These are phyloP conservation scores for Scalopus aquaticus DNA, from an alignment of 2,113 vertebrate genomes.

Conservation along the genomic window DNA sequence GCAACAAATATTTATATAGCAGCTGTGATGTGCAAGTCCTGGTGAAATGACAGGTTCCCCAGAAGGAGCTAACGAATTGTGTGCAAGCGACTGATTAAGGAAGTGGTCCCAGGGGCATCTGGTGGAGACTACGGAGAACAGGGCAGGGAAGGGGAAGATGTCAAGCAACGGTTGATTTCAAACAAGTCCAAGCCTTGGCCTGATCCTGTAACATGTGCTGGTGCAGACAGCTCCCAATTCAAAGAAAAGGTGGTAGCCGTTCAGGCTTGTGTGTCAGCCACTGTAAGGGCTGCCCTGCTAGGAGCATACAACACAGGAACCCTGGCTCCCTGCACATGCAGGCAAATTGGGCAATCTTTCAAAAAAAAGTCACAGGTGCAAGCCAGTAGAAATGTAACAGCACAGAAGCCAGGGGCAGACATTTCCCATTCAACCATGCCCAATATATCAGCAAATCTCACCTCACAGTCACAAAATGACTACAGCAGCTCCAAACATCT, in stretches of 20 bases:
- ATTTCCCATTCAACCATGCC: background rate
- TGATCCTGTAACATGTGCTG: background rate
- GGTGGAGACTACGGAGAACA: background rate
- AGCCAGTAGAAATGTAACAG: background rate
- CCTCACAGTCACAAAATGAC: background rate
- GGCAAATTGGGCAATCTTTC: background rate
- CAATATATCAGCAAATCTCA: background rate
- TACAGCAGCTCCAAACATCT: background rate
- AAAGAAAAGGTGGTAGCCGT: background rate
- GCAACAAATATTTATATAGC: constrained; percentile 72
- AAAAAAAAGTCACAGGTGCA: background rate
- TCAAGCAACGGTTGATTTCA: background rate
- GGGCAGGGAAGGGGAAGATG: background rate
- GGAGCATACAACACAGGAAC: background rate
- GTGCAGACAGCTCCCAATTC: background rate
- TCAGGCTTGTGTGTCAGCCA: background rate
- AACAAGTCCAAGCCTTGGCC: background rate
- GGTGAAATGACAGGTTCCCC: constrained; percentile 9
- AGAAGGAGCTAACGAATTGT: constrained; percentile 63
- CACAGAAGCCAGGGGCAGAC: background rate
- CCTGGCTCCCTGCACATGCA: background rate
- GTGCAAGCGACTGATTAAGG: constrained; percentile 59
- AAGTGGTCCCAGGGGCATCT: constrained; percentile 22
- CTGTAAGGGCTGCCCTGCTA: background rate
- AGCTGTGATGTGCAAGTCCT: constrained; percentile 28